Evolutionary conservation across 2,888 invertebrate genomes (phyloP).

Genomic region (Tubulanus polymorphus): DNA sequence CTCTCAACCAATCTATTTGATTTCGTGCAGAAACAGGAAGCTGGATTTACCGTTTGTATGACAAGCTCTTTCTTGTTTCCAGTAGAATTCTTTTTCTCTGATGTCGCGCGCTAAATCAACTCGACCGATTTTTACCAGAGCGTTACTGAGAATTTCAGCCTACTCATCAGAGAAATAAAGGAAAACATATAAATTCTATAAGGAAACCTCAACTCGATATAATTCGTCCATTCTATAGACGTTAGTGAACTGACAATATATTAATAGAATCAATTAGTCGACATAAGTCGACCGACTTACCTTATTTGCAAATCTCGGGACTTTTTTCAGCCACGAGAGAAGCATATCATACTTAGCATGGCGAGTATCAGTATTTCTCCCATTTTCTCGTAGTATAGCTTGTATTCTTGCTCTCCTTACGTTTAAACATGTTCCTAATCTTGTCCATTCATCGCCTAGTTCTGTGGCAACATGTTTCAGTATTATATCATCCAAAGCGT

Average conservation of each 20-base stretch:
- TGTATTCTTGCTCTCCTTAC: constrained; percentile 39
- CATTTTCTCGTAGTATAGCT: constrained; percentile 43
- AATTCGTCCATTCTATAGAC: not conserved
- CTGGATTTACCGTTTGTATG: constrained; percentile 26
- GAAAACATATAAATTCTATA: not conserved
- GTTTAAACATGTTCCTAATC: constrained; percentile 34
- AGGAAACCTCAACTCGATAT: not conserved
- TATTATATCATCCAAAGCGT: constrained; percentile 34
- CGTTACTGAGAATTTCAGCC: constrained; percentile 35
- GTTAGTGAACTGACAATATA: not conserved
- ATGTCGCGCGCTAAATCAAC: constrained; percentile 36
- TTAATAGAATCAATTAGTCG: not conserved
- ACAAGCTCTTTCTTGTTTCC: constrained; percentile 24
- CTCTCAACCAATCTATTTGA: not conserved
- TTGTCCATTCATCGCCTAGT: constrained; percentile 44
- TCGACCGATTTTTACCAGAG: constrained; percentile 29
- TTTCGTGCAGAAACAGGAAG: not conserved
- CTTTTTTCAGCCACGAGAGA: constrained; percentile 43
- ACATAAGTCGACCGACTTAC: constrained; percentile 19
- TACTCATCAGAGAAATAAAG: constrained; percentile 3
- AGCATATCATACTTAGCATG: constrained; percentile 44
- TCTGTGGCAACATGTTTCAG: constrained; percentile 32
- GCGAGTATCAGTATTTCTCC: constrained; percentile 30
- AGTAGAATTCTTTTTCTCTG: constrained; percentile 29
- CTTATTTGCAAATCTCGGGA: constrained; percentile 42